These are phyloP conservation scores for Aurelia sp. DNA, from an alignment of 30 jellyfish, hydroid and myxozoan species.

Conservation along the genomic window DNA sequence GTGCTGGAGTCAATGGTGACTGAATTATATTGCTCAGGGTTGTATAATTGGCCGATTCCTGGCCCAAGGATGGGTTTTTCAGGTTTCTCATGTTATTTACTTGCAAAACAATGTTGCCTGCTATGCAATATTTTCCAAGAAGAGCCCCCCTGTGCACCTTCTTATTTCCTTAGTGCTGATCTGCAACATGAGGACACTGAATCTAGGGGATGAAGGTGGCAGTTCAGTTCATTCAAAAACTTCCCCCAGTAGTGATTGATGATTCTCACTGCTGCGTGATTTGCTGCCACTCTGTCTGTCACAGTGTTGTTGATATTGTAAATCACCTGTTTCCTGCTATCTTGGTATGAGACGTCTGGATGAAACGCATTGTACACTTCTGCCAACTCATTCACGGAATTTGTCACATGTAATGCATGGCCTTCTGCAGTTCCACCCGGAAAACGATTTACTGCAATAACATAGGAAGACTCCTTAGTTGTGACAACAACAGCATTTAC, in stretches of 20 bases:
- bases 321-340: not conserved
- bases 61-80: too few species aligned
- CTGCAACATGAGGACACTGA: constrained; percentile 50
- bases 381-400: constrained; percentile 7
- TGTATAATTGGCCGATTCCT: too few species aligned
- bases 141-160: constrained; percentile 23
- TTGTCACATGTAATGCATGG: not conserved
- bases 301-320: constrained; percentile 17
- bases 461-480: not conserved
- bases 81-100: too few species aligned
- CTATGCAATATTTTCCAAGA: constrained; percentile 43
- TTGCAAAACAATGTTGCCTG: constrained; percentile 49
- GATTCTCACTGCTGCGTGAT: constrained; percentile 32
- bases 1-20: too few species aligned
- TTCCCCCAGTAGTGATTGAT: constrained; percentile 44
- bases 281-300: constrained; percentile 46
- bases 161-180: constrained; percentile 21
- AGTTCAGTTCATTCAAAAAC: constrained; percentile 16
- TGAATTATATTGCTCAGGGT: too few species aligned
- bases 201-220: constrained; percentile 37
- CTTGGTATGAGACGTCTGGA: not conserved
- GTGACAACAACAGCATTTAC: constrained; percentile 19
- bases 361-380: not conserved
- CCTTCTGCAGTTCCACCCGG: constrained; percentile 2
- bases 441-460: constrained; percentile 1